A percentile compares a stretch with the other conserved stretches of the same genome.
phyloP scores from a whole-genome alignment of 2,888 invertebrate genomes.

The Biston stratarius region DNA sequence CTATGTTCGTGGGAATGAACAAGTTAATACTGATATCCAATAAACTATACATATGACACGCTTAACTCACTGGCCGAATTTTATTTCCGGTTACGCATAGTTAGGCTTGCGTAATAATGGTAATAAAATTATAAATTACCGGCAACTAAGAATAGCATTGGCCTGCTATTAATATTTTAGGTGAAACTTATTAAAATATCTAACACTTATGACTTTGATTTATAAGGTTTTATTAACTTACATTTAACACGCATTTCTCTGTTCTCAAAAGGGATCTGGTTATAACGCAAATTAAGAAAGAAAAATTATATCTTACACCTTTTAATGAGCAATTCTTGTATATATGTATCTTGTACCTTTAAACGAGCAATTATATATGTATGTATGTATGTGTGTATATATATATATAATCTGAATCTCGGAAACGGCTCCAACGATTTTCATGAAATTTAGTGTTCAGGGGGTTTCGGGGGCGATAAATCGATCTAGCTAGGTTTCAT shows the following conservation, averaged over 20 bases:
- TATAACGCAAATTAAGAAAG: too few relatives aligned
- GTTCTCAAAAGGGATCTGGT: background rate
- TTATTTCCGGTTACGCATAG: slow-evolving; percentile 46
- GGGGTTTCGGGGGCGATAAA: too few relatives aligned
- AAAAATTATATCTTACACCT: too few relatives aligned
- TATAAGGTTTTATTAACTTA: slow-evolving; percentile 3
- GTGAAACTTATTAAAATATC: slow-evolving; percentile 4
- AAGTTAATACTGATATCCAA: slow-evolving; percentile 52
- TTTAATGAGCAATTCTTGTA: too few relatives aligned
- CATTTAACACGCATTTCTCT: background rate
- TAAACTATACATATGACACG: slow-evolving; percentile 26
- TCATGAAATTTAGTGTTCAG: too few relatives aligned
- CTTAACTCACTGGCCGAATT: slow-evolving; percentile 47
- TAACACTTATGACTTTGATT: slow-evolving; percentile 10
- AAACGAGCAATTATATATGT: too few relatives aligned
- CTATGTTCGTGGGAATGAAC: slow-evolving; percentile 58
- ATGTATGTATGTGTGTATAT: too few relatives aligned
- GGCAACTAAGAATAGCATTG: slow-evolving; percentile 8
- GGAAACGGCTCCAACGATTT: too few relatives aligned
- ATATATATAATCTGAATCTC: too few relatives aligned
- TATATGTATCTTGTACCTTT: too few relatives aligned
- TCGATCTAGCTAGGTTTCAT: too few relatives aligned
- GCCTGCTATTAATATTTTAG: slow-evolving; percentile 10
- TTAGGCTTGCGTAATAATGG: slow-evolving; percentile 50
- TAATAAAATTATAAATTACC: slow-evolving; percentile 26